A percentile compares a stretch with the other conserved stretches of the same genome.
Conservation (phyloP, 2,797 vertebrate species). For the Selene dorsalis region DNA sequence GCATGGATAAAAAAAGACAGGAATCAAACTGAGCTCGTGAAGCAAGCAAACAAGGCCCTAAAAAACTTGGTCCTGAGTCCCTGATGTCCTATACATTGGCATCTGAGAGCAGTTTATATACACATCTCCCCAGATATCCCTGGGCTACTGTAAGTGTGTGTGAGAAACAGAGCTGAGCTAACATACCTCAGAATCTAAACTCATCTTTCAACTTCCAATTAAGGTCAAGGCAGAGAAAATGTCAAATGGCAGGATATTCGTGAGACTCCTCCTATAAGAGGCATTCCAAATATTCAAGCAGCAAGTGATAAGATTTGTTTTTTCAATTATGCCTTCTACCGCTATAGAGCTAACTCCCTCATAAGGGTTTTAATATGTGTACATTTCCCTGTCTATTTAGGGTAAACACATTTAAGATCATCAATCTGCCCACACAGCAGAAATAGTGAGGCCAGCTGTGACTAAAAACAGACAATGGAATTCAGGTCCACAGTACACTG, state of each 20-base stretch:
- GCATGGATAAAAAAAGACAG: background rate
- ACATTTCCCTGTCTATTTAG: conserved; percentile 34
- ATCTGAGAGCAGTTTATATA: conserved; percentile 16
- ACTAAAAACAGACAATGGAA: conserved; percentile 12
- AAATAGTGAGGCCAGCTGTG: conserved; percentile 2
- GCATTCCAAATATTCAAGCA: conserved; percentile 53
- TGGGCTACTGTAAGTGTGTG: conserved; percentile 32
- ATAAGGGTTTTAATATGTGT: conserved; percentile 35
- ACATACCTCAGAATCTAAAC: conserved; percentile 58
- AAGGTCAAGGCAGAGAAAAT: conserved; percentile 71
- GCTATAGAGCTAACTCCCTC: conserved; percentile 16
- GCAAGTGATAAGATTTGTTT: conserved; percentile 31
- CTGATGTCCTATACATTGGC: conserved; percentile 10
- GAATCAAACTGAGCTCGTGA: background rate
- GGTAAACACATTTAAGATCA: conserved; percentile 39
- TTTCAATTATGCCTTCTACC: conserved; percentile 26
- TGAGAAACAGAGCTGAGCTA: conserved; percentile 50
- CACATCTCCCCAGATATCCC: conserved; percentile 35
- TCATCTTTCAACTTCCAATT: conserved; percentile 75
- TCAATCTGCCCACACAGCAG: conserved; percentile 17
- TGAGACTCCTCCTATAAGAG: conserved; percentile 38
- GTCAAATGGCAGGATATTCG: conserved; percentile 48
- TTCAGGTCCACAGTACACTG: background rate
- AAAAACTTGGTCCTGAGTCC: background rate
- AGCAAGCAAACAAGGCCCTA: background rate